Conservation (phyloP, 2,888 invertebrate species). For the Xestoiulus laeticollis region DNA sequence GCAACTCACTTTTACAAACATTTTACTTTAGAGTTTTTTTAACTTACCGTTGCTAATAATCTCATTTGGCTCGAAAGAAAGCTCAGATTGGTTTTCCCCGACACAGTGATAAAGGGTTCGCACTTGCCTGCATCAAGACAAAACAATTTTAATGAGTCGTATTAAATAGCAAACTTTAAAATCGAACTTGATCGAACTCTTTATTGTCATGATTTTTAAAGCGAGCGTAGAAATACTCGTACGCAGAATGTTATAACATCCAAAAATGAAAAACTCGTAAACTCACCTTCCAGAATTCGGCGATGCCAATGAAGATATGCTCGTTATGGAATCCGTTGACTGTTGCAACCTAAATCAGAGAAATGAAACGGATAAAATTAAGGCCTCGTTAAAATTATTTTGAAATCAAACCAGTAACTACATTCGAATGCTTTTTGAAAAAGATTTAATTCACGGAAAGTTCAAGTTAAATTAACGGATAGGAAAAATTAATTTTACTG, state of each 20-base stretch:
- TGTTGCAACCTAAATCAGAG: slow-evolving; percentile 39
- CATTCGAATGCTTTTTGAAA: too few relatives aligned
- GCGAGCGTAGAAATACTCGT: too few relatives aligned
- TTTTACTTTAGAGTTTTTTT: neutral
- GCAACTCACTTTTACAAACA: slow-evolving; percentile 52
- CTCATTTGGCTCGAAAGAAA: slow-evolving; percentile 98
- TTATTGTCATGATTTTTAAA: too few relatives aligned
- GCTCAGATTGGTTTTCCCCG: slow-evolving; percentile 95
- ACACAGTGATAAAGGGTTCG: slow-evolving; percentile 95
- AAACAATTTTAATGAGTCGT: neutral
- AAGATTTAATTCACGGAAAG: too few relatives aligned
- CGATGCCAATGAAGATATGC: slow-evolving; percentile 46
- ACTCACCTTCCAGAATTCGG: slow-evolving; percentile 36
- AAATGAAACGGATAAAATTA: neutral
- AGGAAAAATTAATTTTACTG: too few relatives aligned
- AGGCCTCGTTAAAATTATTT: neutral
- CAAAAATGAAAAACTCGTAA: neutral
- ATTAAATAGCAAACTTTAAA: too few relatives aligned
- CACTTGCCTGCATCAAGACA: slow-evolving; percentile 73
- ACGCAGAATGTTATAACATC: too few relatives aligned
- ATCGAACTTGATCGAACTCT: too few relatives aligned
- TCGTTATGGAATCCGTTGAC: slow-evolving; percentile 48
- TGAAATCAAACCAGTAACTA: too few relatives aligned
- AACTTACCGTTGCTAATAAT: slow-evolving; percentile 92
- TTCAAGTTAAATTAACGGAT: too few relatives aligned